Base-by-base conservation (phyloP, 2,113 vertebrate genomes). In the Azemiops feae region DNA sequence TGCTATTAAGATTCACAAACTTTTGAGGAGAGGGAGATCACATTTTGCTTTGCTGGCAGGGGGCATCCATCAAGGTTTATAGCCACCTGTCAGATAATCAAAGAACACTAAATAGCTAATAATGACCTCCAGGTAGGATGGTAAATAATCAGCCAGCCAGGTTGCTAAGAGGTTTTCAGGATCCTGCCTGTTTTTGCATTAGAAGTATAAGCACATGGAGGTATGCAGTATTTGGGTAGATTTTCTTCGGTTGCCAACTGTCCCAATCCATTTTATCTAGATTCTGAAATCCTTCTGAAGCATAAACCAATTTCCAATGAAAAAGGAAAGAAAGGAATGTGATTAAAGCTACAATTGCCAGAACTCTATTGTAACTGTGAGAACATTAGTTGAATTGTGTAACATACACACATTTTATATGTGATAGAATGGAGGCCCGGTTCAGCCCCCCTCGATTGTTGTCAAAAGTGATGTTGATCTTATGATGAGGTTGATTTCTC, bases 51-150 rank as follows among this genome's bases (percentile, higher is more conserved):
- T 91, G 34, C 91, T 96, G 93, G 91, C 93, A 96, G 93, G 81
- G 53, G 96, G 5, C 50, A 96, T 97, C 94, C 93, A 95, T 96
- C 92, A 96, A 74, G 45, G 92, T 96, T 96, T 95, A 96, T 86
- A 91, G 92, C 93, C 95, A 96, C 92, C 93, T 96, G 95, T 96
- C 96, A 96, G 95, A 93, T 92, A 96, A 95, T 95, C 90, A 90
- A 90, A 95, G 95, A 95, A 43, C 90, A 94, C 52, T 94, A 96
- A 93, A 91, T 94, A 50, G 91, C 93, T 94, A 93, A 97, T 93
- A 96, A 94, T 96, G 90, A 92, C 88, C 88, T 93, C 57, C 89
- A 93, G 92, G 81, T 90, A 93, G 69, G 53, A 60, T 89, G 45
- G 92, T 27, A 90, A 93, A 89, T 93, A 58, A 90, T 90, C 69